Percentiles rank a stretch among this genome's conserved stretches.
phyloP scores from a whole-genome alignment of 2,113 vertebrate genomes.

The Menidia beryllina region DNA sequence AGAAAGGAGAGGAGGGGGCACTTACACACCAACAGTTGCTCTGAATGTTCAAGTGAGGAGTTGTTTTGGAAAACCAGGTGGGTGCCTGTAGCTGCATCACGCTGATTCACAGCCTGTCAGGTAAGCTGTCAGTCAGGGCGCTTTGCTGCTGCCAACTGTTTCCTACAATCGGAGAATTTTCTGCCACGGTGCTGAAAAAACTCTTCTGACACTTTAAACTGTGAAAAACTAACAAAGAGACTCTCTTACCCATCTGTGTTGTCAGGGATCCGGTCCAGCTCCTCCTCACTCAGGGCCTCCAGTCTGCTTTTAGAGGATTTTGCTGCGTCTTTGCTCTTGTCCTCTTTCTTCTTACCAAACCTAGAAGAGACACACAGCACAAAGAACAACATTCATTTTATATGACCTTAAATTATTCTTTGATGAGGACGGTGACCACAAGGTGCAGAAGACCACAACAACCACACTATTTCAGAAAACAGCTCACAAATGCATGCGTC shows the following conservation, averaged over 20 bases:
- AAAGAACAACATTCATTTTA: conserved; percentile 3
- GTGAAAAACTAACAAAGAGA: no score
- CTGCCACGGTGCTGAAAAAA: no score
- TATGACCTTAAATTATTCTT: not conserved
- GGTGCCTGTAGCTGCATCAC: not conserved
- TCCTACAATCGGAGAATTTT: not conserved
- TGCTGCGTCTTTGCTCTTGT: conserved; percentile 84
- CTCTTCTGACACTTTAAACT: no score
- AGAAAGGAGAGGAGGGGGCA: not conserved
- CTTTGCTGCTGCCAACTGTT: conserved; percentile 3
- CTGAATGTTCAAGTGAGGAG: not conserved
- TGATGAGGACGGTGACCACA: not conserved
- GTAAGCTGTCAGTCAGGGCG: conserved; percentile 13
- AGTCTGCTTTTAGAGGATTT: conserved; percentile 84
- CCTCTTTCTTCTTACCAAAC: conserved; percentile 93
- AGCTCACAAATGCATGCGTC: no score
- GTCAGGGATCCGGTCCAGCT: conserved; percentile 85
- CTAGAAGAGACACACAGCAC: conserved; percentile 66
- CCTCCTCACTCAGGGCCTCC: conserved; percentile 85
- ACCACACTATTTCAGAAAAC: no score
- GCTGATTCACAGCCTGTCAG: not conserved
- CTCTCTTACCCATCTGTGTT: conserved; percentile 44
- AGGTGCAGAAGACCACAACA: not conserved
- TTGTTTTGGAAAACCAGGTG: conserved; percentile 1
- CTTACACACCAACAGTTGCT: not conserved